Base-by-base conservation (phyloP, 2,113 vertebrate species). In the Strix uralensis region DNA sequence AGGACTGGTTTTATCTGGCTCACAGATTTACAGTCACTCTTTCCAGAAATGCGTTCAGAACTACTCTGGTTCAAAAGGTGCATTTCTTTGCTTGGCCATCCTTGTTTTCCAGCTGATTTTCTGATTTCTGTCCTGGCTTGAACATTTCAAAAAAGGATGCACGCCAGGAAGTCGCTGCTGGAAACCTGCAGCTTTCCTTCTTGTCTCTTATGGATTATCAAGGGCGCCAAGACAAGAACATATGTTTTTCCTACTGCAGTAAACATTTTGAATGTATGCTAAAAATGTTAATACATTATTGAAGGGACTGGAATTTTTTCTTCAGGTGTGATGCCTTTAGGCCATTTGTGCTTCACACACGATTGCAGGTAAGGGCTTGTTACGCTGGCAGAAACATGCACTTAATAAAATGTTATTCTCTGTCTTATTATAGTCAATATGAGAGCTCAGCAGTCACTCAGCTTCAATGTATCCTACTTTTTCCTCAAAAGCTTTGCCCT, bases 231-330 rank as follows among this genome's bases (percentile, higher is more conserved):
- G 58, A 72, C 42, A 13, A 52, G 74, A 91, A 88, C 75, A 66
- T 2, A 10, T 82, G 57, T 72, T 91, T 86, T 71, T 83, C 67
- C 74, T 46, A 85, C 59, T 66, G 9, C 44, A 81, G 71, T 81
- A 57, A 81, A 59, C 8, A 14, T 81, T 86, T 58, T 96, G 83
- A 97, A 90, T 89, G 86, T 72, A 94, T 96, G 83, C 70, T 96
- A 96, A 97, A 95, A 97, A 97, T 97, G 88, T 95, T 96, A 96
- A 87, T 86, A 57, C 15, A 4, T 93, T 96, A 94, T 89, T 95
- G 94, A 96, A 96, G 21, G 71, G 72, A 69, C 38, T 97, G 97
- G 97, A 98, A 97, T 98, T 98, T 97, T 92, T 92, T 95, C 97
- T 96, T 95, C 70, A 96, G 95, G 81, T 92, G 92, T 57, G 89